phyloP scores from a whole-genome alignment of 2,888 invertebrate genomes.

The Micoletzkya japonica region DNA sequence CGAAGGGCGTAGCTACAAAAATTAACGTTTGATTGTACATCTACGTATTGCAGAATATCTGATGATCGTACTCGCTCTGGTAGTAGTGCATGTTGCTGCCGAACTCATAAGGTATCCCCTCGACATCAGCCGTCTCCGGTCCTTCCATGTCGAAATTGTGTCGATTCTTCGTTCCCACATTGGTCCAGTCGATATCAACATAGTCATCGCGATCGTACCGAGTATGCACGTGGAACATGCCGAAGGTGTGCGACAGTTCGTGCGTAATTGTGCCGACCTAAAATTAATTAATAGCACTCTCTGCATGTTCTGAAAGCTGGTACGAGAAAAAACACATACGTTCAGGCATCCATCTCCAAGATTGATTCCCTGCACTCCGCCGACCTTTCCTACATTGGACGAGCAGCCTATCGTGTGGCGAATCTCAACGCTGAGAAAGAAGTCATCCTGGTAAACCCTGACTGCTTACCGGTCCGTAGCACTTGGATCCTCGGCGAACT shows the following conservation, averaged over 20 bases:
- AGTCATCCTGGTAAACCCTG: not conserved
- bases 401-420: slow-evolving; percentile 2
- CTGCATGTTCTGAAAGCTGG: not conserved
- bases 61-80: not conserved
- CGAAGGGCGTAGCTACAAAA: slow-evolving; percentile 1
- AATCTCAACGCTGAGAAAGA: slow-evolving; percentile 12
- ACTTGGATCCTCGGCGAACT: not conserved
- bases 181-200: slow-evolving; percentile 13
- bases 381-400: slow-evolving; percentile 19
- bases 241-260: slow-evolving; percentile 24
- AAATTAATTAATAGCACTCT: not conserved
- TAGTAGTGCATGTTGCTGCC: slow-evolving; percentile 21
- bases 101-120: slow-evolving; percentile 18
- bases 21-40: not conserved
- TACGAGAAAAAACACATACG: not conserved
- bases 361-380: slow-evolving; percentile 2
- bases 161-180: slow-evolving; percentile 15
- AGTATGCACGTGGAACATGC: slow-evolving; percentile 21
- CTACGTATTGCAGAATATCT: not conserved
- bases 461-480: not conserved
- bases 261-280: slow-evolving; percentile 1
- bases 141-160: slow-evolving; percentile 19
- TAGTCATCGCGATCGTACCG: slow-evolving; percentile 15
- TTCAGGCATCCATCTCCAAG: slow-evolving; percentile 3
- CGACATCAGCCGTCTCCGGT: not conserved